Conservation (phyloP, 2,888 invertebrate genomes). For the Smittia aterrima region DNA sequence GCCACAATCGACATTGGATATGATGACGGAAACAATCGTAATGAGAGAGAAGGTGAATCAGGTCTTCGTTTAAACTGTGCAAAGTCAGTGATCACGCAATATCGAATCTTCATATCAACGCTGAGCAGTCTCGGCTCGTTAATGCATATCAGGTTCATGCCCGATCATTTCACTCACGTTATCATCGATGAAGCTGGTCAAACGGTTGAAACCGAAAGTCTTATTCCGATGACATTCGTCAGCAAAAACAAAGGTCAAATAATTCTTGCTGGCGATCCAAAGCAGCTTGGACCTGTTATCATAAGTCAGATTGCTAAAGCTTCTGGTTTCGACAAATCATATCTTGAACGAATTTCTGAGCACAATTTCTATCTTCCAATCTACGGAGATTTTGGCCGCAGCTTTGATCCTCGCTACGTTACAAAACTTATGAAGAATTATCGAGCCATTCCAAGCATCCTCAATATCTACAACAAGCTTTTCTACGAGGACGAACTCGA, state of each 20-base stretch:
- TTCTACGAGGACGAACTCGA: constrained; percentile 80
- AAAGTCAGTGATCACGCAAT: constrained; percentile 16
- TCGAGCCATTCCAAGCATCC: constrained; percentile 75
- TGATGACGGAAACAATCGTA: constrained; percentile 7
- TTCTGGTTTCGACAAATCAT: constrained; percentile 71
- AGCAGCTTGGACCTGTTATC: constrained; percentile 85
- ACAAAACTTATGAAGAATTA: constrained; percentile 86
- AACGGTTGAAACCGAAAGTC: constrained; percentile 84
- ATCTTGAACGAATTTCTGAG: constrained; percentile 62
- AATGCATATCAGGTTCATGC: constrained; percentile 64
- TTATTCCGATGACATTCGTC: constrained; percentile 72
- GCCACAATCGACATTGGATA: constrained; percentile 54
- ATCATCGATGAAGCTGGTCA: constrained; percentile 82
- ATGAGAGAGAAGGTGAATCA: background rate
- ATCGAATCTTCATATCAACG: constrained; percentile 79
- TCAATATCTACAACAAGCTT: constrained; percentile 72
- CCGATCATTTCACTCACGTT: constrained; percentile 84
- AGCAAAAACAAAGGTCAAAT: constrained; percentile 64
- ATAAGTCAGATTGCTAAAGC: constrained; percentile 62
- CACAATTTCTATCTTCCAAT: constrained; percentile 14
- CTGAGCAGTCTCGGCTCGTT: constrained; percentile 72
- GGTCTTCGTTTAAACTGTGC: constrained; percentile 18
- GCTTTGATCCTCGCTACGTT: constrained; percentile 77
- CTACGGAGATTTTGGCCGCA: constrained; percentile 52
- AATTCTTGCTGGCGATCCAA: constrained; percentile 80